Evolutionary conservation across 2,797 vertebrate genomes (phyloP).

Genomic region (Pseudocheirus occidentalis): DNA sequence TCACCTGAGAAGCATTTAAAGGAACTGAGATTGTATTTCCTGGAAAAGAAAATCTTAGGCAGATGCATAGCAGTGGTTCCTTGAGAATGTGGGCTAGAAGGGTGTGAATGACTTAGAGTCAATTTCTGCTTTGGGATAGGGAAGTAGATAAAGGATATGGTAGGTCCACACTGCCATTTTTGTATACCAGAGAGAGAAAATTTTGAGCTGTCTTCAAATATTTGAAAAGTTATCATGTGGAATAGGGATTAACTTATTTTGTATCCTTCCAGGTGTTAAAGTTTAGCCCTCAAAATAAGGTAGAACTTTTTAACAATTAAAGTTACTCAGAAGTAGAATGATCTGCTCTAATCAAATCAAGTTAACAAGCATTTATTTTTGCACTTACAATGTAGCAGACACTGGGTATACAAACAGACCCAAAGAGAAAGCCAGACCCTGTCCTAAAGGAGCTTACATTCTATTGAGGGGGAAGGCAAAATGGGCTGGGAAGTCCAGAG

Average conservation of each 20-base stretch:
- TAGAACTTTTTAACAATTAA: not conserved
- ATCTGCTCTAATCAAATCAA: not conserved
- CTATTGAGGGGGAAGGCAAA: not conserved
- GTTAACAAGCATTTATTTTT: not conserved
- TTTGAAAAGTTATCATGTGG: not conserved
- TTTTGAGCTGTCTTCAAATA: conserved; percentile 27
- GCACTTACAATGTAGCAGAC: not conserved
- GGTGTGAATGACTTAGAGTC: not conserved
- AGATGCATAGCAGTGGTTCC: not conserved
- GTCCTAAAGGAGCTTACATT: not conserved
- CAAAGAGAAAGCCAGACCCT: not conserved
- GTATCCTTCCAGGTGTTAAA: conserved; percentile 33
- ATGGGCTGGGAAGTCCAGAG: not conserved
- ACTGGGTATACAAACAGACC: not conserved
- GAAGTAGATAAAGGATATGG: not conserved
- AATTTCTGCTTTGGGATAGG: not conserved
- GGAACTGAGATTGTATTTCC: not conserved
- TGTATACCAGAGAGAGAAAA: not conserved
- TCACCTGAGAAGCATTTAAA: not conserved
- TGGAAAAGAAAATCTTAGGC: conserved; percentile 21
- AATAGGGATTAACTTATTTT: not conserved
- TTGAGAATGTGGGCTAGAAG: not conserved
- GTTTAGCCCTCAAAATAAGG: not conserved
- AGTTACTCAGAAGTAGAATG: not conserved
- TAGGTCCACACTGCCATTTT: not conserved